Percentiles rank a stretch among this genome's conserved stretches.
These are phyloP conservation scores for Oncorhynchus tshawytscha DNA, from an alignment of 2,113 vertebrate species.

Conservation along the genomic window DNA sequence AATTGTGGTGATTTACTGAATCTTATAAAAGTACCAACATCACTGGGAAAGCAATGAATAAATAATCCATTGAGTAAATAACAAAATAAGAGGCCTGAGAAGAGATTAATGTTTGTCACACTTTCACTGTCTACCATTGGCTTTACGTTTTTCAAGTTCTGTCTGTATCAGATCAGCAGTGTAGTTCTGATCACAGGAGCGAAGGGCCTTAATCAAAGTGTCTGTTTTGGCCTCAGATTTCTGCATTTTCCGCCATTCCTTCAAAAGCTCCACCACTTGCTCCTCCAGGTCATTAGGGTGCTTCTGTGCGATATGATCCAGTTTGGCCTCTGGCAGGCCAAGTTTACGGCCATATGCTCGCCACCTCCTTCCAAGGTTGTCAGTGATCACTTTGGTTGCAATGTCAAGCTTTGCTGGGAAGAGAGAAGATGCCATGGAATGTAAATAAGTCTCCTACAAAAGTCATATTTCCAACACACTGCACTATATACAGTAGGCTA, in stretches of 20 bases:
- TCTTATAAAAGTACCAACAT: too few species aligned
- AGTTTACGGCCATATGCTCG: conserved; percentile 75
- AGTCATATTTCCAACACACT: not conserved
- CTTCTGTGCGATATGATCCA: conserved; percentile 68
- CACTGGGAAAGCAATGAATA: too few species aligned
- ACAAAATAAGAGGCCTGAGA: not conserved
- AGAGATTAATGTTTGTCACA: not conserved
- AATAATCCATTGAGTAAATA: not conserved
- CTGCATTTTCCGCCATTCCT: conserved; percentile 72
- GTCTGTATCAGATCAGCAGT: conserved; percentile 77
- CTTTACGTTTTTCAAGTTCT: conserved; percentile 12
- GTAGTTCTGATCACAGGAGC: conserved; percentile 71
- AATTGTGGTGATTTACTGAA: too few species aligned
- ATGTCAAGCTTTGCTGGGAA: conserved; percentile 66
- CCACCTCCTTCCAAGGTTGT: conserved; percentile 76
- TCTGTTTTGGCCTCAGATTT: conserved; percentile 56
- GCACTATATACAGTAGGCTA: not conserved
- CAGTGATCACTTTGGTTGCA: conserved; percentile 67
- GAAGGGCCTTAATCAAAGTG: conserved; percentile 71
- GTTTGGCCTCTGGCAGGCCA: conserved; percentile 58
- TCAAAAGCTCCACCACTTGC: conserved; percentile 69
- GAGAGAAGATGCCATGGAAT: conserved; percentile 1
- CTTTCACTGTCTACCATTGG: not conserved
- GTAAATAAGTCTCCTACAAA: not conserved
- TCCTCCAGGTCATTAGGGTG: conserved; percentile 66